Evolutionary conservation across 2,113 vertebrate species (phyloP), one percentile per base, ranked within the genome.

Genomic region (Vimba vimba): DNA sequence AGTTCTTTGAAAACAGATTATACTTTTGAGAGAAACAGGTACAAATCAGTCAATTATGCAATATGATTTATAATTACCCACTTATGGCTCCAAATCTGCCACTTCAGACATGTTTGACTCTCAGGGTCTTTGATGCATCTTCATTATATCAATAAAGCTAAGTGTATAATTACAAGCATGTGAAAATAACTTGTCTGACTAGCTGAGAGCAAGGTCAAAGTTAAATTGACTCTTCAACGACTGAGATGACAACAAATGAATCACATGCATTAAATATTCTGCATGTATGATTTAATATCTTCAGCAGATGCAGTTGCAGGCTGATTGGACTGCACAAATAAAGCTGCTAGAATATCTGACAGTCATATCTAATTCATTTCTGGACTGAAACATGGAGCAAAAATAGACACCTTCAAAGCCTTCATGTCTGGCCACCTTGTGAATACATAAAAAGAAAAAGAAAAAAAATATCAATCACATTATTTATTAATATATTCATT

Each of bases 401-500:
- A 47, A 82, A 74, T 79, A 74, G 79, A 81, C 33, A 30, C 71
- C 68, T 74, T 81, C 85, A 81, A 74, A 86, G 85, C 68, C 30
- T 73, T 43, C 33, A 21, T 33, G 57, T 69, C 77, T 45, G 64
- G 52, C 36, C 52, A 60, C 85, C 68, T 36, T 80, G 43, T 59
- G 43, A 80, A 45, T 64, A 80, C 68, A 86, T 60, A 12, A 86
- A 47, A 62, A 86, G 39, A 25, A 43, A 2, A 33, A 60, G 36
- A 33, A 33, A 60, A 62, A 33, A 30, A 33, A 75, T 82, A 86
- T 75, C 68, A 86, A 59, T 73, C 68, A 75, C 55, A 23, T 39
- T 25, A 47, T 81, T 81, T 86, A 86, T 82, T 86, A 82, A 75
- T 86, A 43, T 73, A 82, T 75, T 82, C 69, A 81, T 75, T 64